phyloP scores from a whole-genome alignment of 2,113 vertebrate genomes.

The Phodopus roborovskii region DNA sequence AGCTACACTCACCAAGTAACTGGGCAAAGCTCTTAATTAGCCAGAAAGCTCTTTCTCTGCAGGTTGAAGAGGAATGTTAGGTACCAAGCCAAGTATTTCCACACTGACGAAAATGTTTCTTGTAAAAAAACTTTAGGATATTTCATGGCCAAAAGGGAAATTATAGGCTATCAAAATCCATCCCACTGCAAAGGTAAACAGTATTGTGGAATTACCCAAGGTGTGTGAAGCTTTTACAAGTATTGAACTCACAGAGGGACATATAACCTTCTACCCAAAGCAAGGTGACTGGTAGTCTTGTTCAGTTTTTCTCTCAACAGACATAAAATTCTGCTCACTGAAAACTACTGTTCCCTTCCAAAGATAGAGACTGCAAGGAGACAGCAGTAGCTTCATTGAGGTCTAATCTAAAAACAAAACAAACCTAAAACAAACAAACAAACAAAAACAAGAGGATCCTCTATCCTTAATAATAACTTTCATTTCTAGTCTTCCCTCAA shows the following conservation, averaged over 20 bases:
- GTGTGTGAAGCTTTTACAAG: background rate
- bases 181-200: background rate
- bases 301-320: background rate
- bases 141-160: background rate
- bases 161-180: background rate
- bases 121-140: background rate
- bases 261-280: background rate
- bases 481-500: constrained; percentile 6
- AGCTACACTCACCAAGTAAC: background rate
- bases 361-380: background rate
- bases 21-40: background rate
- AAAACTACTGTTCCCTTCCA: background rate
- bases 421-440: no score
- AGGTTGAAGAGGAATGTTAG: constrained; percentile 1
- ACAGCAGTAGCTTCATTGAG: background rate
- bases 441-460: background rate
- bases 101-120: background rate
- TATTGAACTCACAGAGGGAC: background rate
- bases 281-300: background rate
- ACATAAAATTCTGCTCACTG: background rate
- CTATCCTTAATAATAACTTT: constrained; percentile 27
- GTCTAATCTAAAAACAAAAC: background rate
- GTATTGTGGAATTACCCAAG: constrained; percentile 2
- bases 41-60: background rate
- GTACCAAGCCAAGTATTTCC: background rate